Evolutionary conservation across 2,888 invertebrate species (phyloP).

Genomic region (Lepetodrilus schrolli): DNA sequence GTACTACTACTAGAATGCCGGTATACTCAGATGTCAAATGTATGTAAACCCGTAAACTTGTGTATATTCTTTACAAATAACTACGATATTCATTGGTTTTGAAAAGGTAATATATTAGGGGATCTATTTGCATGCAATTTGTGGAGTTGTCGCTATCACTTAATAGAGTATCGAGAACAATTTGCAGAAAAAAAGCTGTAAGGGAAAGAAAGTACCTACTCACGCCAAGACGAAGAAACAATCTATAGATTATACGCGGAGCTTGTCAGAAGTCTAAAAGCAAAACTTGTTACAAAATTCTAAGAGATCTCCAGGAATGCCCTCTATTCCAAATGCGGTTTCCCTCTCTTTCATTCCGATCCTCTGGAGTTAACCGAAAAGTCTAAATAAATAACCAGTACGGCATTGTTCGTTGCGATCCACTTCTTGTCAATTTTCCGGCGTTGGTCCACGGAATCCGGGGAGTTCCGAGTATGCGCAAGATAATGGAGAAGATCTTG

Average conservation of each 20-base stretch:
- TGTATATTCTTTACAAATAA: neutral
- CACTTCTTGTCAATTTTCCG: constrained; percentile 17
- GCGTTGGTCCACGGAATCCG: constrained; percentile 1
- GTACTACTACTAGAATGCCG: too few relatives aligned
- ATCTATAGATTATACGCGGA: neutral
- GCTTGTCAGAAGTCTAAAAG: neutral
- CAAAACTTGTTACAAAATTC: constrained; percentile 23
- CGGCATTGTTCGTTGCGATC: constrained; percentile 2
- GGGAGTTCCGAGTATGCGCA: neutral
- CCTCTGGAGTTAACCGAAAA: constrained; percentile 8
- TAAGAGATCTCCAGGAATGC: constrained; percentile 9
- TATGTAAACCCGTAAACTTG: too few relatives aligned
- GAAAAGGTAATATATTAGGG: neutral
- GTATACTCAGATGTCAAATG: too few relatives aligned
- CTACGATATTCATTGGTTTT: neutral
- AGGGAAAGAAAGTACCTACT: neutral
- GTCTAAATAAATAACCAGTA: constrained; percentile 9
- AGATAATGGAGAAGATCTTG: constrained; percentile 11
- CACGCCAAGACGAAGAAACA: neutral
- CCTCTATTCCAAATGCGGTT: constrained; percentile 17
- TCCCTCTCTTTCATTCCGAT: constrained; percentile 5
- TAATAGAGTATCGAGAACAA: constrained; percentile 8
- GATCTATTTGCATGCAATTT: constrained; percentile 3
- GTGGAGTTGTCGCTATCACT: neutral
- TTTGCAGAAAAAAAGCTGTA: neutral